Percentiles rank a stretch among this genome's conserved stretches.
Conservation (phyloP, 2,888 invertebrate species). For the Tridacna gigas region DNA sequence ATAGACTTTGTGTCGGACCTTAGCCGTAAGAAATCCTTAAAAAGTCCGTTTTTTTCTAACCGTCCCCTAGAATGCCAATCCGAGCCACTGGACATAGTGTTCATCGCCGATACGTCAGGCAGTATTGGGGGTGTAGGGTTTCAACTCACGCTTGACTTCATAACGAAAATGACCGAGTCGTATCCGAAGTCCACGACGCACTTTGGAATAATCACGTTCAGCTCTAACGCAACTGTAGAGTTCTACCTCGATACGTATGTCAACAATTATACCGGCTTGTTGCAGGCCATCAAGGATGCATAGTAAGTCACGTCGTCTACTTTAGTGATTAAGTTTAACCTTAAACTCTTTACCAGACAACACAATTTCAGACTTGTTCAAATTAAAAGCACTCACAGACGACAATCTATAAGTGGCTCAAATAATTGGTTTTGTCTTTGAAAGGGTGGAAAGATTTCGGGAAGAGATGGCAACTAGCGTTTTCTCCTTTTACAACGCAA, state of each 20-base stretch:
- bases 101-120: constrained; percentile 47
- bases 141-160: constrained; percentile 11
- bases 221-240: constrained; percentile 6
- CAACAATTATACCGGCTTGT: constrained; percentile 27
- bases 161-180: constrained; percentile 19
- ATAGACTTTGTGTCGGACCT: no score
- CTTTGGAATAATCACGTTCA: constrained; percentile 39
- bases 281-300: constrained; percentile 16
- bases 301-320: not conserved
- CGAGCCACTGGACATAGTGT: constrained; percentile 41
- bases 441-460: no score
- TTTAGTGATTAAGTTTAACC: no score
- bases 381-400: no score
- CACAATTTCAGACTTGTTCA: no score
- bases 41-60: no score
- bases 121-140: constrained; percentile 31
- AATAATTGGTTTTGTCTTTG: no score
- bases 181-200: constrained; percentile 27
- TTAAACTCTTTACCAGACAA: no score
- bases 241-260: constrained; percentile 37
- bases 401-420: no score
- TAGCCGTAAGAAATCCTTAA: no score
- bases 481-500: no score
- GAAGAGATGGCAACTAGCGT: no score
- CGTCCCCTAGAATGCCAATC: constrained; percentile 28